A percentile compares a stretch with the other conserved stretches of the same genome.
phyloP scores from a whole-genome alignment of 2,888 invertebrate species.

The Zygogramma bicolorata region DNA sequence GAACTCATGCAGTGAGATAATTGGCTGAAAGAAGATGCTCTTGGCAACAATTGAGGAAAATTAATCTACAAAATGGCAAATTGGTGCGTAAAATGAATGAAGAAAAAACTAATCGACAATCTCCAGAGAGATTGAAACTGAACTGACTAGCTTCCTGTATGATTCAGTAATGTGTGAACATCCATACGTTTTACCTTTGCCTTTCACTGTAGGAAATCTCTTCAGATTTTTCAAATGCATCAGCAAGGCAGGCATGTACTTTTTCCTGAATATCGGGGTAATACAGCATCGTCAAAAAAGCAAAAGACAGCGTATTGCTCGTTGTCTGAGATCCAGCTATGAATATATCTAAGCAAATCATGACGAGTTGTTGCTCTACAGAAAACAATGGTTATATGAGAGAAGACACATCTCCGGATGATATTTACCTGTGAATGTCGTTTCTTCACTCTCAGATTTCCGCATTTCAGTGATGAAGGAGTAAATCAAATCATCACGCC shows the following conservation, averaged over 20 bases:
- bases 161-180: not conserved
- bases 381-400: slow-evolving; percentile 55
- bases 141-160: not conserved
- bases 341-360: slow-evolving; percentile 77
- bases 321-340: slow-evolving; percentile 77
- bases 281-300: slow-evolving; percentile 72
- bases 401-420: not conserved
- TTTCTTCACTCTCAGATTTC: slow-evolving; percentile 53
- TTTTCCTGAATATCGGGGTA: slow-evolving; percentile 72
- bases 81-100: too few species aligned
- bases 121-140: too few species aligned
- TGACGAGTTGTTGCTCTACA: slow-evolving; percentile 73
- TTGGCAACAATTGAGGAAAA: too few species aligned
- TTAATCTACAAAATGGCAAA: too few species aligned
- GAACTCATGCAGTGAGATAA: too few species aligned
- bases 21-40: too few species aligned
- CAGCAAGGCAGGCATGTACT: slow-evolving; percentile 70
- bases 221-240: slow-evolving; percentile 64
- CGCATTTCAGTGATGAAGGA: slow-evolving; percentile 74
- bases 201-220: slow-evolving; percentile 67
- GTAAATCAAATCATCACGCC: slow-evolving; percentile 72
- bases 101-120: too few species aligned
- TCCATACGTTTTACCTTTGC: slow-evolving; percentile 63
- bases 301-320: slow-evolving; percentile 73
- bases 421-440: slow-evolving; percentile 66